These are phyloP conservation scores for Tinamus major DNA, from an alignment of 2,797 vertebrate species.

Conservation along the genomic window DNA sequence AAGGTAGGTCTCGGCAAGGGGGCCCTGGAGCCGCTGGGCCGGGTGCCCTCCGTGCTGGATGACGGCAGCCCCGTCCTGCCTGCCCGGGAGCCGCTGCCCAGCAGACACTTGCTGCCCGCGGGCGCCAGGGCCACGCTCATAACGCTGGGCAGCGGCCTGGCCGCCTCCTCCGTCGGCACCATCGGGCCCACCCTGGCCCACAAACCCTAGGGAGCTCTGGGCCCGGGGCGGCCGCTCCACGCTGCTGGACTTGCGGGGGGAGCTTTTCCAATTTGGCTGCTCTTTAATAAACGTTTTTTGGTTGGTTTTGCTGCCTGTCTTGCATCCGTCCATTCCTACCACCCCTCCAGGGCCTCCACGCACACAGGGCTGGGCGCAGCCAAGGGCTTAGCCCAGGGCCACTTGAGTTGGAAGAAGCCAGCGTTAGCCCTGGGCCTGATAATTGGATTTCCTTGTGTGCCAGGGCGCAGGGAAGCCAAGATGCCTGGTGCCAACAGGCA, in stretches of 20 bases:
- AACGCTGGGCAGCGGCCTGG: conserved; percentile 4
- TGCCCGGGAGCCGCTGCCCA: conserved; percentile 30
- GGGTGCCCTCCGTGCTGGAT: conserved; percentile 60
- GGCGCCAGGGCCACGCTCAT: conserved; percentile 9
- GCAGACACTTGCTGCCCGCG: conserved; percentile 23
- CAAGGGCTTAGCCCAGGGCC: too few relatives aligned
- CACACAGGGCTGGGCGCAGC: too few relatives aligned
- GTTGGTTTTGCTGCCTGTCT: background rate
- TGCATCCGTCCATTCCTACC: accelerated
- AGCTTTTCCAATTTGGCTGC: background rate
- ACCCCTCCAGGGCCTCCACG: too few relatives aligned
- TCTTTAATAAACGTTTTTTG: conserved; percentile 30
- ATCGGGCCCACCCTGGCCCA: background rate
- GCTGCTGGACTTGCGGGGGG: too few relatives aligned
- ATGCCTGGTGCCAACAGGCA: background rate
- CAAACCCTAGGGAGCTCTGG: background rate
- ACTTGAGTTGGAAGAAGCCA: background rate
- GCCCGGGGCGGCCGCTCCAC: too few relatives aligned
- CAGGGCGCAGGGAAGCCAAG: background rate
- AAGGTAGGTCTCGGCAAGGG: background rate
- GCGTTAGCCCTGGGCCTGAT: background rate
- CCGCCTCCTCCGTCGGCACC: background rate
- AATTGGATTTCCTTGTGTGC: background rate
- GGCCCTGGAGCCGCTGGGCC: conserved; percentile 51
- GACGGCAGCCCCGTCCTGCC: conserved; percentile 54